A percentile compares a stretch with the other conserved stretches of the same genome.
Evolutionary conservation across 2,797 vertebrate species (phyloP).

Genomic region (Lateolabrax maculatus): DNA sequence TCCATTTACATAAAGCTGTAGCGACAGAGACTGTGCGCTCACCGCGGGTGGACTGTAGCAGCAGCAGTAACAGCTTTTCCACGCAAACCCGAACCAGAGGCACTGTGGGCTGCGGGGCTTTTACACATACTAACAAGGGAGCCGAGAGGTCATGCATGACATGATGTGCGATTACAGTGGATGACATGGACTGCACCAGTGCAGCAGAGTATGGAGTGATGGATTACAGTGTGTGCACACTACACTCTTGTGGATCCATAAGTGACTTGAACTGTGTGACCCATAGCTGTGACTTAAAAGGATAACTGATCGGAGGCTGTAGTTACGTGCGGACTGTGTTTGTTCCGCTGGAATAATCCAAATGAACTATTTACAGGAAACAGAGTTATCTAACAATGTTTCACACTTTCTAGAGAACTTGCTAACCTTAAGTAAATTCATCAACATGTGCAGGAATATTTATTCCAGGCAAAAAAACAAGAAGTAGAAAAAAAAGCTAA

Average conservation of each 20-base stretch:
- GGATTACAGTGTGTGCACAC: conserved; percentile 35
- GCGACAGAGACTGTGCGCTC: not conserved
- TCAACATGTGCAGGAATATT: not conserved
- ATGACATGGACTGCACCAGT: conserved; percentile 17
- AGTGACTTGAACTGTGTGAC: conserved; percentile 15
- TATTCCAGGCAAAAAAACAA: not conserved
- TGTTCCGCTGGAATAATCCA: conserved; percentile 9
- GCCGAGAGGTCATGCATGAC: conserved; percentile 51
- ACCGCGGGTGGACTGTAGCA: not conserved
- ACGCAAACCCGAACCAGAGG: conserved; percentile 10
- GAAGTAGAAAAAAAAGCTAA: not conserved
- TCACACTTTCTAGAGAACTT: not conserved
- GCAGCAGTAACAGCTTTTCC: conserved; percentile 9
- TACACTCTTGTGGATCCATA: conserved; percentile 24
- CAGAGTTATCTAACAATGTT: not conserved
- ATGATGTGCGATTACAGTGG: conserved; percentile 36
- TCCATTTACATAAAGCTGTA: not conserved
- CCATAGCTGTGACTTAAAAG: conserved; percentile 12
- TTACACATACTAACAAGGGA: conserved; percentile 30
- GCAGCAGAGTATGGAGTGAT: conserved; percentile 31
- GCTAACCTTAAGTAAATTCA: not conserved
- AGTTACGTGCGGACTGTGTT: not conserved
- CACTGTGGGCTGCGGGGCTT: conserved; percentile 18
- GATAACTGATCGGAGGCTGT: not conserved
- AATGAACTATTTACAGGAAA: not conserved